Percentiles rank a stretch among this genome's conserved stretches.
These are phyloP conservation scores for Oncopodura yosiiana DNA, from an alignment of 1,140 invertebrate genomes.

Conservation along the genomic window DNA sequence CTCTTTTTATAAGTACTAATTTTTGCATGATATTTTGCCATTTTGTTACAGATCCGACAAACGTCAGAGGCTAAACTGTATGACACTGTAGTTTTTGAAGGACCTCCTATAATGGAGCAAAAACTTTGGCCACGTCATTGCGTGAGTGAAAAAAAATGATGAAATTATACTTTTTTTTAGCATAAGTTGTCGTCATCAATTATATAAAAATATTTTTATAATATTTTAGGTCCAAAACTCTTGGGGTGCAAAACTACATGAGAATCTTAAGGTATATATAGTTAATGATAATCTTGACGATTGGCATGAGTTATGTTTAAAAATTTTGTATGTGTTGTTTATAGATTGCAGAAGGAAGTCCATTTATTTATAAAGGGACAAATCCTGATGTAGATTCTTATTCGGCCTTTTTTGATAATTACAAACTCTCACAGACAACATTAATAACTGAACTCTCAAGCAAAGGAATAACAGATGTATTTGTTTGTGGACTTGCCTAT, in stretches of 20 bases:
- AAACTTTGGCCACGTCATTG: conserved; percentile 90
- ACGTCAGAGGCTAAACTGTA: conserved; percentile 67
- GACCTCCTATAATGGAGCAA: conserved; percentile 70
- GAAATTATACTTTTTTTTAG: too few relatives aligned
- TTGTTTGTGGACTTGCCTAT: conserved; percentile 88
- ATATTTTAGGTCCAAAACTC: conserved; percentile 88
- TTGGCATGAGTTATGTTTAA: neutral
- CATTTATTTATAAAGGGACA: conserved; percentile 86
- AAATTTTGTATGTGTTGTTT: neutral
- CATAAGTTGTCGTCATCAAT: too few relatives aligned
- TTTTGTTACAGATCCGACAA: conserved; percentile 35
- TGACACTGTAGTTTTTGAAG: conserved; percentile 84
- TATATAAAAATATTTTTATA: too few relatives aligned
- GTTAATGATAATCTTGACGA: neutral
- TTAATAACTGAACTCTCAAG: conserved; percentile 67
- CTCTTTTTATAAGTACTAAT: neutral
- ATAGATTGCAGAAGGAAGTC: conserved; percentile 48
- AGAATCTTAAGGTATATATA: conserved; percentile 65
- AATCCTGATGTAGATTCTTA: conserved; percentile 93
- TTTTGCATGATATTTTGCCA: neutral
- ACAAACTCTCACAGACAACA: conserved; percentile 75
- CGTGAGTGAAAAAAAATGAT: too few relatives aligned
- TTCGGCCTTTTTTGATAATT: conserved; percentile 96
- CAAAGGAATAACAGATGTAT: conserved; percentile 79
- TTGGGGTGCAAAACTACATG: conserved; percentile 87